Evolutionary conservation across 2,888 invertebrate genomes (phyloP).

Genomic region (Hypomecis punctinalis): DNA sequence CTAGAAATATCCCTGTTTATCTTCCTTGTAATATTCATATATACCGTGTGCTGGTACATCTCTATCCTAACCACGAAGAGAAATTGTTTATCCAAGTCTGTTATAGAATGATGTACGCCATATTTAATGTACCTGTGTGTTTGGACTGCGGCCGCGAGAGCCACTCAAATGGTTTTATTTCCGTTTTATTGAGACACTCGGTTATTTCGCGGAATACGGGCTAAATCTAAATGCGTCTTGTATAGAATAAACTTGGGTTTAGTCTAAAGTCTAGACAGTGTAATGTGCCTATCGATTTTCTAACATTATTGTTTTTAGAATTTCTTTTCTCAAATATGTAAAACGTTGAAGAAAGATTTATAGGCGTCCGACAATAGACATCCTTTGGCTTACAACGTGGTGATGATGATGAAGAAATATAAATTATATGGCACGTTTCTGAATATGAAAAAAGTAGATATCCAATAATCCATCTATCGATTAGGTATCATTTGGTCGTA

Average conservation of each 20-base stretch:
- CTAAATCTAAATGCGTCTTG: slow-evolving; percentile 4
- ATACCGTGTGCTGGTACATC: neutral
- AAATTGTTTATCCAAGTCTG: slow-evolving; percentile 42
- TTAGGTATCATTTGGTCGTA: too few relatives aligned
- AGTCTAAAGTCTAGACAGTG: neutral
- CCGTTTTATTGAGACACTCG: slow-evolving; percentile 24
- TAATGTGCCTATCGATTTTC: neutral
- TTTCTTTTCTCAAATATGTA: too few relatives aligned
- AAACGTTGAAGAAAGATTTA: too few relatives aligned
- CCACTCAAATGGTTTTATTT: slow-evolving; percentile 29
- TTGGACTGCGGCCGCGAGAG: slow-evolving; percentile 27
- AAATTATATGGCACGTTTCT: too few relatives aligned
- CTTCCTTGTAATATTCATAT: too few relatives aligned
- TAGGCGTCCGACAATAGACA: too few relatives aligned
- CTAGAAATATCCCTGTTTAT: too few relatives aligned
- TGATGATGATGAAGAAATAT: too few relatives aligned
- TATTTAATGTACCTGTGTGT: slow-evolving; percentile 37
- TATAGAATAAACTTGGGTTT: neutral
- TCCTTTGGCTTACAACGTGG: too few relatives aligned
- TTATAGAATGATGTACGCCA: slow-evolving; percentile 32
- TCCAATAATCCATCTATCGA: too few relatives aligned
- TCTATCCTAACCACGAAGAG: slow-evolving; percentile 27
- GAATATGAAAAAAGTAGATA: too few relatives aligned
- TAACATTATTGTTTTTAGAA: too few relatives aligned
- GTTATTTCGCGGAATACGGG: slow-evolving; percentile 10